A percentile compares a stretch with the other conserved stretches of the same genome.
These are phyloP conservation scores for Peribatodes rhomboidaria DNA, from an alignment of 2,888 invertebrate species.

Conservation along the genomic window DNA sequence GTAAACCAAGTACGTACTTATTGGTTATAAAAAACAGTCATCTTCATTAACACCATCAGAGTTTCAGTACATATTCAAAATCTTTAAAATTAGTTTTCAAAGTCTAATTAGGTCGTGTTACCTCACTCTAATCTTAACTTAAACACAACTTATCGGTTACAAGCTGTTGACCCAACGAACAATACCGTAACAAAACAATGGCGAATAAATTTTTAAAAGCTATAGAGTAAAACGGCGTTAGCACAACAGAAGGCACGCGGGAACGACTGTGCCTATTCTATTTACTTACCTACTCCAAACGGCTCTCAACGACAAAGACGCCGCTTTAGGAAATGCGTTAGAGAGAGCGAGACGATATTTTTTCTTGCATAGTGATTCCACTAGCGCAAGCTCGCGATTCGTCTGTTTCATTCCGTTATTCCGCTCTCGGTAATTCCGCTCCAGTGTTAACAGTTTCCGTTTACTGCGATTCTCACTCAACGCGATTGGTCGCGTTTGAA, in stretches of 20 bases:
- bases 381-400: constrained; percentile 25
- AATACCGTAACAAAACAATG: constrained; percentile 66
- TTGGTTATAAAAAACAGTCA: too few relatives aligned
- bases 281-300: constrained; percentile 44
- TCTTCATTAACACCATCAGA: too few relatives aligned
- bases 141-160: constrained; percentile 46
- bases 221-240: constrained; percentile 62
- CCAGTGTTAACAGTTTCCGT: constrained; percentile 71
- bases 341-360: background rate
- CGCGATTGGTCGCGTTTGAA: constrained; percentile 74
- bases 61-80: background rate
- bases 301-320: background rate
- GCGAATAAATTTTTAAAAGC: constrained; percentile 62
- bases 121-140: constrained; percentile 23
- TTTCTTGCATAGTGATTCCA: background rate
- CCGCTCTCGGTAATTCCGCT: constrained; percentile 63
- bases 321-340: background rate
- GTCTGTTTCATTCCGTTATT: constrained; percentile 46
- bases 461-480: constrained; percentile 78
- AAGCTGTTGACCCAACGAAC: constrained; percentile 55
- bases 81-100: background rate
- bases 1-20: too few relatives aligned
- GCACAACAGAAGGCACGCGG: constrained; percentile 50
- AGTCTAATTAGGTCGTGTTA: constrained; percentile 18
- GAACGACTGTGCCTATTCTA: constrained; percentile 51